Base-by-base conservation (phyloP, 2,888 invertebrate species). In the Polydesmus complanatus region DNA sequence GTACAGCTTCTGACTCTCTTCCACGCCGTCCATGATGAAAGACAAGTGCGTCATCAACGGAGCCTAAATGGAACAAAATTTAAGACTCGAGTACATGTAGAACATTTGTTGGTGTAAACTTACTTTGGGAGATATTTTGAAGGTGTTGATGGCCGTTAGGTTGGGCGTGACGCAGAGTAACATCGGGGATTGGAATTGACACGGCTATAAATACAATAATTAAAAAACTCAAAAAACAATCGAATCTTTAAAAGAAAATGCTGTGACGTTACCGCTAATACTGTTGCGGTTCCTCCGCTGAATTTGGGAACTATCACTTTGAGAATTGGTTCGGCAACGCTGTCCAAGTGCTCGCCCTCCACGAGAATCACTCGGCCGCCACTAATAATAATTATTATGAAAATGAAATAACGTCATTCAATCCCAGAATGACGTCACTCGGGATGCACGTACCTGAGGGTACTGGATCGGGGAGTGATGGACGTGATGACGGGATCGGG, bases 1-100 rank as follows among this genome's bases (percentile, higher is more conserved):
- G 2, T 66, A 62, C 23, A 68, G 62, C 5, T 67, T 56, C 3
- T 61, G 54, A 21, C 71, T 63, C 1, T 64, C 60, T 11, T 63
- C 62, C 2, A 73, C 73, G 0, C 70, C 72, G 61, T 74, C 74
- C 73, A 73, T 71, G 2, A 66, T 27, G 59, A 74, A 72, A 58
- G 65, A 67, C 22, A 71, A 50, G 54, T 68, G 64, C 3, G 68
- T 65, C 55, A 61, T 62, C 11, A 68, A 62, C 2, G 69, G 67
- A 1, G 54, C 64, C 11, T 65, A 47, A 21, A 55, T 25, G 11
- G 18, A n/a, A 3, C 3, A 53, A 53, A 22, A 54, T 14, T 22
- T 55, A 27, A 55, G 11, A 18, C 51, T 23, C 22, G 25, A n/a
- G 56, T 18, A 60, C 18, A 56, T 8, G 19, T 11, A 56, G 3